These are phyloP conservation scores for Phoebastria nigripes DNA, from an alignment of 2,797 vertebrate genomes.

Conservation along the genomic window DNA sequence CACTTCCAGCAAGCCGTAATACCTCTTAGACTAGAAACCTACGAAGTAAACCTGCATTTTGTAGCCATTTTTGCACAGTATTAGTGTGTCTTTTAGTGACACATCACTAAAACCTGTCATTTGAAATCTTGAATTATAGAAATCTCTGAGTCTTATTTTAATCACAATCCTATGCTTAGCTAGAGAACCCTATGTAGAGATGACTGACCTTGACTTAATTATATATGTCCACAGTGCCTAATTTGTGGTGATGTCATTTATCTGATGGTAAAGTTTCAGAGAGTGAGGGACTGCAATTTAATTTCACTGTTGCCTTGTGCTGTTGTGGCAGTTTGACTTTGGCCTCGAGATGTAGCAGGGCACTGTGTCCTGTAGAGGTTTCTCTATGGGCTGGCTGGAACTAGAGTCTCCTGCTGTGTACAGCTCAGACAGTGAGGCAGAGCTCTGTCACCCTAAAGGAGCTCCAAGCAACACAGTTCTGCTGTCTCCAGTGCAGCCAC, in stretches of 20 bases:
- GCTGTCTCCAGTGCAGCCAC: background rate
- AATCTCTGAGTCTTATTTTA: background rate
- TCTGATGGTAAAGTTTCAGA: background rate
- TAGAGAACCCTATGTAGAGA: background rate
- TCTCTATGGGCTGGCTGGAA: background rate
- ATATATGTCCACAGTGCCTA: background rate
- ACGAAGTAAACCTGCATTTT: background rate
- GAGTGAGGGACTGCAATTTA: background rate
- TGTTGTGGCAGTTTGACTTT: background rate
- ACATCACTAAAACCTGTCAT: background rate
- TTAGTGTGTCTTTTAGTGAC: background rate
- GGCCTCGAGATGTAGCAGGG: background rate
- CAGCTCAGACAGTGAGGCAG: background rate
- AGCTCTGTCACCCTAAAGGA: background rate
- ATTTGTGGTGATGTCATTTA: constrained; percentile 6
- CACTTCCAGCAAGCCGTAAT: background rate
- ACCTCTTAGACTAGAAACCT: background rate
- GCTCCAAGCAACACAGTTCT: background rate
- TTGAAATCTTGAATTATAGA: constrained; percentile 6
- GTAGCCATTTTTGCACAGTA: background rate
- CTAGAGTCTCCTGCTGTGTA: background rate
- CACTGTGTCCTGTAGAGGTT: background rate
- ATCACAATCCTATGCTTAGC: background rate
- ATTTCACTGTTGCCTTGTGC: background rate
- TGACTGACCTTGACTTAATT: background rate